Evolutionary conservation across 1,140 invertebrate genomes (phyloP).

Genomic region (Hypsibius dujardini): DNA sequence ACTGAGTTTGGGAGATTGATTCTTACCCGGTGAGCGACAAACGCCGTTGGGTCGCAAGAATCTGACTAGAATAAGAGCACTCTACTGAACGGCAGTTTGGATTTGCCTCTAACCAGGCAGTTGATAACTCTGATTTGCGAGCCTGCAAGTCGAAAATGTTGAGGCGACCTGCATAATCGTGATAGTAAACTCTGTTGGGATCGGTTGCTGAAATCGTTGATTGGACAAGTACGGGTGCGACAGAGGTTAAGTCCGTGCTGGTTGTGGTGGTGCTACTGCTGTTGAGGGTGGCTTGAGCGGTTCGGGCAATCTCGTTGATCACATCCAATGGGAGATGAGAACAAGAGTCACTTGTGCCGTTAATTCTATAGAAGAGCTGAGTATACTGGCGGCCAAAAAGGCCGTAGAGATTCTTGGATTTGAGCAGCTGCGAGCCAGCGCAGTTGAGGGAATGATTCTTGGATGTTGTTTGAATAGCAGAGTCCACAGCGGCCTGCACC

Average conservation of each 20-base stretch:
- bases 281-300: too few species aligned
- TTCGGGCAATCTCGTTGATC: too few species aligned
- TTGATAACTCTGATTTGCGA: not conserved
- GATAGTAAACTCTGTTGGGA: not conserved
- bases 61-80: not conserved
- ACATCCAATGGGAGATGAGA: too few species aligned
- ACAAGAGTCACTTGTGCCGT: too few species aligned
- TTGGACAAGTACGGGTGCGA: too few species aligned
- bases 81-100: not conserved
- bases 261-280: too few species aligned
- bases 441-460: not conserved
- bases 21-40: not conserved
- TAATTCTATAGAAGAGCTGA: not conserved
- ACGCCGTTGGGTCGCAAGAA: not conserved
- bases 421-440: not conserved
- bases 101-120: not conserved
- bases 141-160: not conserved
- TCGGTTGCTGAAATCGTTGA: not conserved
- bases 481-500: not conserved
- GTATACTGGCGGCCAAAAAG: not conserved
- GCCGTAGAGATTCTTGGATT: not conserved
- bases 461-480: not conserved
- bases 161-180: not conserved
- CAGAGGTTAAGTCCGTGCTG: too few species aligned
- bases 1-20: too few species aligned